phyloP scores from a whole-genome alignment of 2,113 vertebrate genomes.

The Hiodon alosoides region DNA sequence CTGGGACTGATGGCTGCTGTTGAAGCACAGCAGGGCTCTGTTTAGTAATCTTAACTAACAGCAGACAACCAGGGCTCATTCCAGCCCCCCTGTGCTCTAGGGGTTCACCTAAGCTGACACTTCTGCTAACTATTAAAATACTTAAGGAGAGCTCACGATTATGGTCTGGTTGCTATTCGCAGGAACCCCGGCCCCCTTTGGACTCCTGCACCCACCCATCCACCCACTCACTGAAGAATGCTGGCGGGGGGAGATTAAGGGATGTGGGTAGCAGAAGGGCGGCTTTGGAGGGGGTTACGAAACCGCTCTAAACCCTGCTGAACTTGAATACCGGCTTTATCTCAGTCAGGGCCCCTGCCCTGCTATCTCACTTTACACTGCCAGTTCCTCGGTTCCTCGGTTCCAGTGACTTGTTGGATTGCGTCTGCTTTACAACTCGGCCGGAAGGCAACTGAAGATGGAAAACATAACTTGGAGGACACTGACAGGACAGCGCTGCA shows the following conservation, averaged over 20 bases:
- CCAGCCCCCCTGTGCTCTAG: background rate
- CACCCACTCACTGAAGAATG: slow-evolving; percentile 17
- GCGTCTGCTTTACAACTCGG: too few species aligned
- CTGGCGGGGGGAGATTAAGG: background rate
- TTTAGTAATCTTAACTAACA: background rate
- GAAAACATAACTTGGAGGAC: too few species aligned
- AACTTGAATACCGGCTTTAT: background rate
- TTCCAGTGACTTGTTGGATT: too few species aligned
- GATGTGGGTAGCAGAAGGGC: background rate
- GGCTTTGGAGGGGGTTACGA: background rate
- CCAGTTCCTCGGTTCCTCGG: too few species aligned
- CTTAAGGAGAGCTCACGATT: too few species aligned
- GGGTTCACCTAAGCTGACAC: too few species aligned
- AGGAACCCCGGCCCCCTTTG: background rate
- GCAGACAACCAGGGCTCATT: too few species aligned
- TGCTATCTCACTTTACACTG: background rate
- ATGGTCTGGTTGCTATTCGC: background rate
- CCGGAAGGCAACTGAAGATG: too few species aligned
- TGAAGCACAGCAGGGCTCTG: background rate
- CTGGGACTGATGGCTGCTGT: background rate
- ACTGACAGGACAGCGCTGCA: too few species aligned
- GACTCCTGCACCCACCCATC: slow-evolving; percentile 1
- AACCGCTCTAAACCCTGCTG: background rate
- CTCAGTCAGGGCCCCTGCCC: background rate
- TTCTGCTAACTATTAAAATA: too few species aligned